phyloP scores from a whole-genome alignment of 2,888 invertebrate species.

The Ctenicera cuprea region DNA sequence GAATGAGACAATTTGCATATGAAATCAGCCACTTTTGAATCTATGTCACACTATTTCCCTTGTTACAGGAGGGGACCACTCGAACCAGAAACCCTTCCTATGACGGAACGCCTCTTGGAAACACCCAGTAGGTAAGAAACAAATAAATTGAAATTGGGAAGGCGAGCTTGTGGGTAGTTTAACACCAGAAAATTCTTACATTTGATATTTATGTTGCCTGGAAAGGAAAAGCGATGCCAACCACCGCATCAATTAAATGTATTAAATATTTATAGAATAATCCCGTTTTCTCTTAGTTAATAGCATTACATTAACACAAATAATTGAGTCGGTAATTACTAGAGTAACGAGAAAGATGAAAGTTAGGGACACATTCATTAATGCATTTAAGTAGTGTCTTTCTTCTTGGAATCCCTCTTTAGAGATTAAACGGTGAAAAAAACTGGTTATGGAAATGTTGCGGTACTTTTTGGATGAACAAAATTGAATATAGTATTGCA shows the following conservation, averaged over 20 bases:
- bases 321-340: background rate
- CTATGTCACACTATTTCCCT: conserved; percentile 6
- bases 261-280: conserved; percentile 1
- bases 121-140: conserved; percentile 66
- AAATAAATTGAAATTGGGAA: conserved; percentile 17
- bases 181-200: background rate
- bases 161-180: background rate
- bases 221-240: background rate
- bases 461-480: too few relatives aligned
- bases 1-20: conserved; percentile 24
- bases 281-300: background rate
- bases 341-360: background rate
- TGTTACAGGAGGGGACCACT: conserved; percentile 65
- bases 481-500: too few relatives aligned
- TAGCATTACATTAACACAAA: conserved; percentile 1
- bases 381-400: too few relatives aligned
- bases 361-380: too few relatives aligned
- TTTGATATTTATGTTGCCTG: conserved; percentile 3
- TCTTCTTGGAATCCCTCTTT: too few relatives aligned
- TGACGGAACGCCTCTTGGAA: conserved; percentile 65
- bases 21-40: background rate
- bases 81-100: conserved; percentile 63
- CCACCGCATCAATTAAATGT: background rate
- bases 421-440: too few relatives aligned
- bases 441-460: too few relatives aligned